Evolutionary conservation across 2,888 invertebrate species (phyloP).

Genomic region (Slavum lentiscoides): DNA sequence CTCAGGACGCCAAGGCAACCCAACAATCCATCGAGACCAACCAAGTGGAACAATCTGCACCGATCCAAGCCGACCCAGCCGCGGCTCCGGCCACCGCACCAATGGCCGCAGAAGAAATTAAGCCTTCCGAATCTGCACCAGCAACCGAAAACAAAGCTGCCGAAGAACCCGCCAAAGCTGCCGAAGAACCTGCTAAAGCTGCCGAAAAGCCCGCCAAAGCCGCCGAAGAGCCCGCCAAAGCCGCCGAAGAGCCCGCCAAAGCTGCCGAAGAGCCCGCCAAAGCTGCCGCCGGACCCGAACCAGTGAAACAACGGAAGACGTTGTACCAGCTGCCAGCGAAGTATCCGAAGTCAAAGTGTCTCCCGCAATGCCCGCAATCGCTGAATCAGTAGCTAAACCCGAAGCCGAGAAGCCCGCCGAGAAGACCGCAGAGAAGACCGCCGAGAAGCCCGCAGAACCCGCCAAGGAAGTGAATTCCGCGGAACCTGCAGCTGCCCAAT

Average conservation of each 20-base stretch:
- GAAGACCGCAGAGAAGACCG: not conserved
- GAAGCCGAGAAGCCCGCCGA: constrained; percentile 20
- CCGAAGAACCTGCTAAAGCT: not conserved
- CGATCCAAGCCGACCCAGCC: constrained; percentile 20
- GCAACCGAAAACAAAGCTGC: constrained; percentile 25
- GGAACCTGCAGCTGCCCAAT: not conserved
- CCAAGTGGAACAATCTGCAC: constrained; percentile 23
- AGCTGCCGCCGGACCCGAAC: not conserved
- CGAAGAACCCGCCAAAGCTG: not conserved
- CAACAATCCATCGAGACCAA: constrained; percentile 33
- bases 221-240: constrained; percentile 28
- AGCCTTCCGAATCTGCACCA: constrained; percentile 12
- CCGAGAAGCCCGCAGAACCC: constrained; percentile 20
- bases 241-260: constrained; percentile 5
- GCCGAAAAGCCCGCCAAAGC: not conserved
- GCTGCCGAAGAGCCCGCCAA: not conserved
- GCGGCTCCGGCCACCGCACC: not conserved
- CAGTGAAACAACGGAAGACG: constrained; percentile 26
- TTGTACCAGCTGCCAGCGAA: constrained; percentile 45
- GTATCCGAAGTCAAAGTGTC: constrained; percentile 35
- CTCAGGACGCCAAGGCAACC: constrained; percentile 26
- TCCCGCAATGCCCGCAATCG: not conserved
- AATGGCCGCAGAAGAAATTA: constrained; percentile 5
- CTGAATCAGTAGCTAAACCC: not conserved
- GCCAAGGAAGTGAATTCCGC: not conserved